Evolutionary conservation across 2,888 invertebrate species (phyloP).

Genomic region (Pegoplata infirma): DNA sequence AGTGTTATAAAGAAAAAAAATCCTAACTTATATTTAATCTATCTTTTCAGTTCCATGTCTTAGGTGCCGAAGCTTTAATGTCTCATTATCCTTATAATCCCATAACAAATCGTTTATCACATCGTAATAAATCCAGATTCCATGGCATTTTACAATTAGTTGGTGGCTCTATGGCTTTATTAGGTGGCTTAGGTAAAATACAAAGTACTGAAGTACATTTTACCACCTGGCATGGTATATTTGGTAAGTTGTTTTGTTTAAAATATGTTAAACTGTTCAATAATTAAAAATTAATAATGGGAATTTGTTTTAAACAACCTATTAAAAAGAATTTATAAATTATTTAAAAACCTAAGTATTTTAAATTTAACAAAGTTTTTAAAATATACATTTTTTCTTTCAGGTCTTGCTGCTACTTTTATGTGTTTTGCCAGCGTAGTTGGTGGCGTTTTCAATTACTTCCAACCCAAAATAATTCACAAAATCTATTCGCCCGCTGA

Average conservation of each 20-base stretch:
- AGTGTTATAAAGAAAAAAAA: too few relatives aligned
- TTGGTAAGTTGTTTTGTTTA: slow-evolving; percentile 67
- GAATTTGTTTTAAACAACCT: too few relatives aligned
- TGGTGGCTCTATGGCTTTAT: slow-evolving; percentile 73
- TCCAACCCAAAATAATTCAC: slow-evolving; percentile 71
- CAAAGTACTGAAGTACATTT: slow-evolving; percentile 71
- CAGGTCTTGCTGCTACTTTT: slow-evolving; percentile 72
- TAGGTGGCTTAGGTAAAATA: slow-evolving; percentile 73
- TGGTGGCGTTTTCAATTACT: slow-evolving; percentile 72
- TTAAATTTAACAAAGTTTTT: too few relatives aligned
- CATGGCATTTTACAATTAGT: slow-evolving; percentile 73
- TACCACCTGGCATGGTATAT: slow-evolving; percentile 73
- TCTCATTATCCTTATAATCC: slow-evolving; percentile 75
- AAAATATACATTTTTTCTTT: slow-evolving; percentile 23
- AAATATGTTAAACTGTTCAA: too few relatives aligned
- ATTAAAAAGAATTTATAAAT: too few relatives aligned
- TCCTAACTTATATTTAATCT: not conserved
- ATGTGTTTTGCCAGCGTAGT: slow-evolving; percentile 71
- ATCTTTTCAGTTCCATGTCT: slow-evolving; percentile 72
- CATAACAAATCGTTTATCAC: slow-evolving; percentile 71
- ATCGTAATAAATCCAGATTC: slow-evolving; percentile 73
- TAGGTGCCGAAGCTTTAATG: slow-evolving; percentile 75
- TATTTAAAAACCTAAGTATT: too few relatives aligned
- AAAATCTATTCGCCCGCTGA: slow-evolving; percentile 71
- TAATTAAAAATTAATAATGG: too few relatives aligned